Evolutionary conservation across 2,797 vertebrate genomes (phyloP).

Genomic region (Bovichtus diacanthus): DNA sequence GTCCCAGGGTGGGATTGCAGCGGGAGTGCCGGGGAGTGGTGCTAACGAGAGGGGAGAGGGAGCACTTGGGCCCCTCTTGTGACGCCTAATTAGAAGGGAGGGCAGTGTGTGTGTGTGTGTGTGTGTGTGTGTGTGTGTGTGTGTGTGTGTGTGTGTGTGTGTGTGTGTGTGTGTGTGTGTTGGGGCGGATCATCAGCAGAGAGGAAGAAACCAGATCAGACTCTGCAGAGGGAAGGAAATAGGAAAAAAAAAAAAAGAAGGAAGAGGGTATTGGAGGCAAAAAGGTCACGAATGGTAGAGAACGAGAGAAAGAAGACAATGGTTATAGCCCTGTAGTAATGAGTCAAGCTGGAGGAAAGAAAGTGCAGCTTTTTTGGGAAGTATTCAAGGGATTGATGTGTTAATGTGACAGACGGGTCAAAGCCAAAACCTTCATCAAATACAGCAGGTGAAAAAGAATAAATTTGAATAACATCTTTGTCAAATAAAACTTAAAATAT

Average conservation of each 20-base stretch:
- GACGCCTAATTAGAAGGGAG: conserved; percentile 75
- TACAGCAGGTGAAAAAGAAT: conserved; percentile 1
- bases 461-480: conserved; percentile 8
- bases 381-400: neutral
- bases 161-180: conserved; percentile 42
- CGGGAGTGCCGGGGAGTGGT: conserved; percentile 59
- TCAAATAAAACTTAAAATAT: conserved; percentile 29
- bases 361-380: neutral
- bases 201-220: conserved; percentile 32
- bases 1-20: conserved; percentile 57
- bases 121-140: conserved; percentile 34
- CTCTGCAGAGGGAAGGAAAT: conserved; percentile 19
- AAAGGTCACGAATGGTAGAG: conserved; percentile 28
- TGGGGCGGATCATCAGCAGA: conserved; percentile 25
- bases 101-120: conserved; percentile 57
- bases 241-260: conserved; percentile 8
- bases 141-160: conserved; percentile 45
- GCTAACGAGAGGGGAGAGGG: conserved; percentile 70
- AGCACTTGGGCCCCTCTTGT: conserved; percentile 42
- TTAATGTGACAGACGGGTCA: neutral
- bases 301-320: conserved; percentile 7
- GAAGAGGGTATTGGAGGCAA: conserved; percentile 8
- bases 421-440: conserved; percentile 12
- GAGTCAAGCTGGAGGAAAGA: neutral
- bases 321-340: neutral